Evolutionary conservation across 2,113 vertebrate species (phyloP).

Genomic region (Arothron firmamentum): DNA sequence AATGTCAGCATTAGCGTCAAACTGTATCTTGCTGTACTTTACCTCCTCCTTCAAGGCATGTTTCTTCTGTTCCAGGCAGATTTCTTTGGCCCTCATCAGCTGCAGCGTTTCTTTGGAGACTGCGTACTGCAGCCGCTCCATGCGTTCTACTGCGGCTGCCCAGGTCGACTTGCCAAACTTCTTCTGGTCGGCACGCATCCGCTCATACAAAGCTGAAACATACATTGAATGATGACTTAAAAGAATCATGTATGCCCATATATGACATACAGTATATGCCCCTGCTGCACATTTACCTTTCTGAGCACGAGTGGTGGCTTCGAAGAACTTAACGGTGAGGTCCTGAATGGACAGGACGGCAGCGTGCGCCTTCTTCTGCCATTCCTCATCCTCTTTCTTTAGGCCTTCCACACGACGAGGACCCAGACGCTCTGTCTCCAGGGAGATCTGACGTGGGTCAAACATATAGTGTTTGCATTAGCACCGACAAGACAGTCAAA

Average conservation of each 20-base stretch:
- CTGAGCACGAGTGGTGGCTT: slow-evolving; percentile 92
- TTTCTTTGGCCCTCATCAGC: slow-evolving; percentile 96
- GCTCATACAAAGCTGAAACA: slow-evolving; percentile 83
- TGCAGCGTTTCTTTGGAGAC: slow-evolving; percentile 96
- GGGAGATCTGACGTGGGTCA: slow-evolving; percentile 80
- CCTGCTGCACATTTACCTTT: slow-evolving; percentile 78
- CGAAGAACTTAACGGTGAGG: slow-evolving; percentile 96
- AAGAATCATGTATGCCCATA: too few species aligned
- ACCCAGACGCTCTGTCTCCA: slow-evolving; percentile 96
- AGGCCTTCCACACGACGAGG: slow-evolving; percentile 91
- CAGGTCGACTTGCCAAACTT: slow-evolving; percentile 94
- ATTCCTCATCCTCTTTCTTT: slow-evolving; percentile 90
- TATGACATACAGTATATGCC: neutral
- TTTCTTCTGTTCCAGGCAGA: slow-evolving; percentile 95
- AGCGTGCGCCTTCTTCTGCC: slow-evolving; percentile 92
- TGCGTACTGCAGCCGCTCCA: slow-evolving; percentile 92
- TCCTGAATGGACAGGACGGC: slow-evolving; percentile 95
- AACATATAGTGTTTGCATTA: neutral
- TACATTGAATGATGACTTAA: too few species aligned
- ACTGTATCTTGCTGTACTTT: slow-evolving; percentile 13
- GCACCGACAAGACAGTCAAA: neutral
- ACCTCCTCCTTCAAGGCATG: slow-evolving; percentile 92
- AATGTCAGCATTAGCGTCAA: neutral
- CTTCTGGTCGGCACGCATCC: slow-evolving; percentile 93
- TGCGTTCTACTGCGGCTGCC: slow-evolving; percentile 88